Evolutionary conservation across 1,140 invertebrate genomes (phyloP).

Genomic region (Lucilia cuprina): DNA sequence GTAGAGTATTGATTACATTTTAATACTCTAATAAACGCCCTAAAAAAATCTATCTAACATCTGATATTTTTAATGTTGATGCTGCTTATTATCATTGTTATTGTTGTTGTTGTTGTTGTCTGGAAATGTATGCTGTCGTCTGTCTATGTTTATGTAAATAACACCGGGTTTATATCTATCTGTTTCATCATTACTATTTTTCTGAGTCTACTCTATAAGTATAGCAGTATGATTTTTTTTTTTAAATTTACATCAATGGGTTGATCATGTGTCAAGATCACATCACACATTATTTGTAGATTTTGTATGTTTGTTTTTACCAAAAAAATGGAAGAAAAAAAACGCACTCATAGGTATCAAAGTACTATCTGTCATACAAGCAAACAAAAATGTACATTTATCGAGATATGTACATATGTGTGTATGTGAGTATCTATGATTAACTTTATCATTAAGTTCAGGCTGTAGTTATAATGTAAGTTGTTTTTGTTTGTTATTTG

Average conservation of each 20-base stretch:
- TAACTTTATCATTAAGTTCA: slow-evolving; percentile 1
- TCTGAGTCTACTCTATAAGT: neutral
- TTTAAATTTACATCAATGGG: slow-evolving; percentile 8
- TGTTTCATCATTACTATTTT: neutral
- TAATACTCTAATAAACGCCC: slow-evolving; percentile 29
- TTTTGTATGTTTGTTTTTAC: neutral
- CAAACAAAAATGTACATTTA: neutral
- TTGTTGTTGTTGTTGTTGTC: neutral
- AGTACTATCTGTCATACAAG: neutral
- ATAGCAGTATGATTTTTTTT: neutral
- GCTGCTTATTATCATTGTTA: neutral
- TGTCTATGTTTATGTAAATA: neutral
- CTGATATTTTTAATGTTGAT: neutral
- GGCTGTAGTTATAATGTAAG: no score
- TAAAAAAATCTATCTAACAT: slow-evolving; percentile 24
- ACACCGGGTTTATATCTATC: neutral
- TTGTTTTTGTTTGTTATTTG: neutral
- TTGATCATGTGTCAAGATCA: slow-evolving; percentile 10
- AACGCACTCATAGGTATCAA: neutral
- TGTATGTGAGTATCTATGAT: neutral
- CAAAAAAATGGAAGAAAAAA: no score
- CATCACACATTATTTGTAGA: neutral
- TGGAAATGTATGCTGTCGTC: neutral
- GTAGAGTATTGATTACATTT: slow-evolving; percentile 27
- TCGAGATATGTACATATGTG: no score